Evolutionary conservation across 2,888 invertebrate species (phyloP).

Genomic region (Macrosoma leucophasiata): DNA sequence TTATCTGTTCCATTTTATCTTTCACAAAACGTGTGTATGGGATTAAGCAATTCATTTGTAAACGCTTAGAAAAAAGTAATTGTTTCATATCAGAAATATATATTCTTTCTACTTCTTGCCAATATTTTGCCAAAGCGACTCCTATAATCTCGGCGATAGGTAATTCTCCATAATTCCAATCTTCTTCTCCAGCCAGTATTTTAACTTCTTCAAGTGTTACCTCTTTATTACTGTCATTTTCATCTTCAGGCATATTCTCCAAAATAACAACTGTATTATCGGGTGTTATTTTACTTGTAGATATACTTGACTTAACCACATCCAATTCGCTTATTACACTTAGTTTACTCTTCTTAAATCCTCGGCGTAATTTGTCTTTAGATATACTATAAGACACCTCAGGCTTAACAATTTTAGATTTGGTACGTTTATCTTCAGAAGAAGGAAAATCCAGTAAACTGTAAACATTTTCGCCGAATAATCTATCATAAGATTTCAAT

Average conservation of each 20-base stretch:
- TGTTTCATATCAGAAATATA: constrained; percentile 73
- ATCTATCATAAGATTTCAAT: constrained; percentile 40
- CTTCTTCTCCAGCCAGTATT: constrained; percentile 56
- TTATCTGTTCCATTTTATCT: constrained; percentile 71
- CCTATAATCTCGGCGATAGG: constrained; percentile 49
- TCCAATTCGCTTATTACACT: constrained; percentile 37
- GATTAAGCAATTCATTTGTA: constrained; percentile 69
- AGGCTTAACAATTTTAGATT: constrained; percentile 53
- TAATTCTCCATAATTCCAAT: constrained; percentile 63
- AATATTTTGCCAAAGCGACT: constrained; percentile 59
- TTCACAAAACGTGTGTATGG: constrained; percentile 74
- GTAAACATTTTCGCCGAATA: constrained; percentile 60
- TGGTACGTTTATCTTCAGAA: constrained; percentile 50
- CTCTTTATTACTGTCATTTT: constrained; percentile 29
- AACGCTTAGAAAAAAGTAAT: constrained; percentile 73
- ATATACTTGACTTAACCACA: constrained; percentile 32
- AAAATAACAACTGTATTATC: constrained; percentile 28
- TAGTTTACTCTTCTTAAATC: constrained; percentile 42
- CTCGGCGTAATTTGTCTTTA: constrained; percentile 41
- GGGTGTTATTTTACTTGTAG: constrained; percentile 27
- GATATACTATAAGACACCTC: constrained; percentile 43
- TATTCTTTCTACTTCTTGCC: constrained; percentile 67
- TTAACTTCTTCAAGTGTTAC: constrained; percentile 36
- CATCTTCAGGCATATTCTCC: constrained; percentile 35
- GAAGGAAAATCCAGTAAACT: constrained; percentile 48